Evolutionary conservation across 2,113 vertebrate species (phyloP).

Genomic region (Rousettus leschenaultii): DNA sequence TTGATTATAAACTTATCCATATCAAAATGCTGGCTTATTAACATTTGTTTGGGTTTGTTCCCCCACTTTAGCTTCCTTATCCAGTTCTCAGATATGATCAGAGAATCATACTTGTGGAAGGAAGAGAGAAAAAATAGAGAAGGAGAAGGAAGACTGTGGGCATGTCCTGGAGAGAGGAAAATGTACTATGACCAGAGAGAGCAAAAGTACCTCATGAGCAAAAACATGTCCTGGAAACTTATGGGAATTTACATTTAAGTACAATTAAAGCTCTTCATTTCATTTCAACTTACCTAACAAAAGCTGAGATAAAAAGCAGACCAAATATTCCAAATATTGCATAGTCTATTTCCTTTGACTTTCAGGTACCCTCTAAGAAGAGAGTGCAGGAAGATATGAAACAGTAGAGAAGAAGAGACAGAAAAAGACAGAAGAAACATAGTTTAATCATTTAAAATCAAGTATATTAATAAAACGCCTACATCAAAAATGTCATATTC

Average conservation of each 20-base stretch:
- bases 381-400: background rate
- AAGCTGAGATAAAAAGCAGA: background rate
- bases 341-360: background rate
- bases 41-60: background rate
- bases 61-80: background rate
- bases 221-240: background rate
- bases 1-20: background rate
- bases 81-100: background rate
- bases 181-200: background rate
- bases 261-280: background rate
- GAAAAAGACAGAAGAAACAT: background rate
- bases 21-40: background rate
- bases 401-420: background rate
- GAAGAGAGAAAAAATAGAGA: background rate
- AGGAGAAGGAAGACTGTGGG: background rate
- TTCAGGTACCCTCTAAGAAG: background rate
- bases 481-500: constrained; percentile 83
- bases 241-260: background rate
- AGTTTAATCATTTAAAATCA: constrained; percentile 9
- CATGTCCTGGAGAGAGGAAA: background rate
- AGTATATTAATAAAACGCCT: constrained; percentile 62
- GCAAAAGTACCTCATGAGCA: background rate
- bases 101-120: background rate
- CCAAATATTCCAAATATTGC: background rate
- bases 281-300: background rate